A percentile compares a stretch with the other conserved stretches of the same genome.
phyloP scores from a whole-genome alignment of 2,888 invertebrate species.

The Heliconius aoede region DNA sequence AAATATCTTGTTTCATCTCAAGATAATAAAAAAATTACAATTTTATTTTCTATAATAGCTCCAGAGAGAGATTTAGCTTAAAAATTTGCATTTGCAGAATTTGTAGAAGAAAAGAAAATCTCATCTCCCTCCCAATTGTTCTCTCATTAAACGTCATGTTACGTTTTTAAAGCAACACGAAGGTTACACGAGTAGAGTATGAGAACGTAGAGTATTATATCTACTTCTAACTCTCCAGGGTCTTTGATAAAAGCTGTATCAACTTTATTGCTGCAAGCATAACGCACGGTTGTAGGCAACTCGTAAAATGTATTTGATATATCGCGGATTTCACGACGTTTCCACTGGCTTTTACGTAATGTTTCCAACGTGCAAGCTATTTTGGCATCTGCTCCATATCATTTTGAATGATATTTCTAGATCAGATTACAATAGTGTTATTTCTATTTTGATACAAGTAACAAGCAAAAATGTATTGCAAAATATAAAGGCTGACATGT shows the following conservation, averaged over 20 bases:
- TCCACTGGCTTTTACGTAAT: slow-evolving; percentile 38
- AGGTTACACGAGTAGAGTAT: background rate
- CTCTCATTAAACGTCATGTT: background rate
- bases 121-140: background rate
- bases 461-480: slow-evolving; percentile 10
- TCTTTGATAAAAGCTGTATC: slow-evolving; percentile 35
- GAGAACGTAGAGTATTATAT: slow-evolving; percentile 11
- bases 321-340: slow-evolving; percentile 37
- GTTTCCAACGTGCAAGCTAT: slow-evolving; percentile 26
- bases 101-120: background rate
- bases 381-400: slow-evolving; percentile 1
- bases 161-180: slow-evolving; percentile 3
- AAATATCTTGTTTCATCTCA: background rate
- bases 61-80: background rate
- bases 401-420: slow-evolving; percentile 22
- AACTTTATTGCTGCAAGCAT: slow-evolving; percentile 35
- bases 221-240: slow-evolving; percentile 4
- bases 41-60: background rate
- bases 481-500: slow-evolving; percentile 1
- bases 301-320: slow-evolving; percentile 44
- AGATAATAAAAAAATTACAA: background rate
- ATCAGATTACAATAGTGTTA: background rate
- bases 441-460: slow-evolving; percentile 23
- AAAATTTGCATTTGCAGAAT: background rate
- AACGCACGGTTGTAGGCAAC: slow-evolving; percentile 34